phyloP scores from a whole-genome alignment of 1,140 invertebrate species.

The Platorchestia sp. region DNA sequence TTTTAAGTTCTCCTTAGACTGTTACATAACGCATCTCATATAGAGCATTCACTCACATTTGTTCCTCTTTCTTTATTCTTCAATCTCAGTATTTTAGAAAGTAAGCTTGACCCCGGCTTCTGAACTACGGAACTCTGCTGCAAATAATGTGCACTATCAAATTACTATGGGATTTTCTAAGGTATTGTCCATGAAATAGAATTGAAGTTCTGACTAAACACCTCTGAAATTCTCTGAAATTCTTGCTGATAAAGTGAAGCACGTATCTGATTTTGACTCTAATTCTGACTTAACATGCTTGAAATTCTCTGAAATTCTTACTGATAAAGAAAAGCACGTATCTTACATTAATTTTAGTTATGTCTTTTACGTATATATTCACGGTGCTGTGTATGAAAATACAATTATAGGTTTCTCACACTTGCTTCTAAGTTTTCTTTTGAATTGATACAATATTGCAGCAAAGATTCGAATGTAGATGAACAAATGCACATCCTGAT shows the following conservation, averaged over 20 bases:
- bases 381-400: background rate
- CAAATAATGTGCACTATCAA: background rate
- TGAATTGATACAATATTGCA: background rate
- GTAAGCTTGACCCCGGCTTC: too few relatives aligned
- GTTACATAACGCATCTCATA: background rate
- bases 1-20: background rate
- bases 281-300: background rate
- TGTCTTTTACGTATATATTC: background rate
- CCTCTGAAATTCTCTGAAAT: too few relatives aligned
- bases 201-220: too few relatives aligned
- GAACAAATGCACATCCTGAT: background rate
- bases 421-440: background rate
- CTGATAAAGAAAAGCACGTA: background rate
- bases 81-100: too few relatives aligned
- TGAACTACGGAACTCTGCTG: background rate
- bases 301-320: background rate
- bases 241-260: too few relatives aligned
- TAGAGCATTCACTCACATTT: background rate
- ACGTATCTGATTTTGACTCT: too few relatives aligned
- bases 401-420: background rate
- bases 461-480: background rate
- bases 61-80: background rate
- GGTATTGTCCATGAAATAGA: too few relatives aligned
- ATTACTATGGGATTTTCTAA: too few relatives aligned
- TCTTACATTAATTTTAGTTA: background rate